Base-by-base conservation (phyloP, 2,888 invertebrate species). In the Parasteatoda lunata region DNA sequence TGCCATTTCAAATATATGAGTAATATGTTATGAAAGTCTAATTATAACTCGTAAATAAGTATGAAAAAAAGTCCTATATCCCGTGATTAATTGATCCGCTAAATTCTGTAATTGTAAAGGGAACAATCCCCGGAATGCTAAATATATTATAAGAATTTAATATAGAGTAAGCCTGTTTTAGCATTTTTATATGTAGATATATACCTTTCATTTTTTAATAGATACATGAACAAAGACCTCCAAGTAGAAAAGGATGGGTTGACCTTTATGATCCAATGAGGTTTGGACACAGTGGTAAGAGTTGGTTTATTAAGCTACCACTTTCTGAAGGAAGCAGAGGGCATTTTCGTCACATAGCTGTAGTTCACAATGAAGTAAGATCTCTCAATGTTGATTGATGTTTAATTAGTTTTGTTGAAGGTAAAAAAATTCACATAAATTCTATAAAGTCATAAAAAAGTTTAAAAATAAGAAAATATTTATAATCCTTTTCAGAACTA, bases 291-390 rank as follows among this genome's bases (percentile, higher is more conserved):
- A 45, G 45, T 3, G 84, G 89, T 8, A 84, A 73, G 59, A 88
- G 70, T 7, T 89, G 89, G 89, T 89, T 88, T 66, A 52, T 89
- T 45, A 89, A 77, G 45, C 59, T 88, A 4, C 89, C 89, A 3
- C 49, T 90, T 52, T 90, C 89, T 71, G 91, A 92, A 71, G 91
- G 90, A 5, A 86, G 89, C 30, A 82, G 79, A 45, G 91, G 91
- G 47, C 90, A 90, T 88, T 92, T 91, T 89, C 91, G 91, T 77
- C 92, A 92, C 84, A 90, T 92, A 11, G 91, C 91, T 68, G 90
- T 90, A 84, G 90, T 92, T 48, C 89, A 91, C 68, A 89, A 91
- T 45, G 85, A 89, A 64, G 91, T 91, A 88, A 90, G 90, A 89
- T 65, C 51, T 51, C 7, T 9, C 15, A 71, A 6, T 30, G 30